Base-by-base conservation (phyloP, 2,113 vertebrate genomes). In the Butorides virescens region DNA sequence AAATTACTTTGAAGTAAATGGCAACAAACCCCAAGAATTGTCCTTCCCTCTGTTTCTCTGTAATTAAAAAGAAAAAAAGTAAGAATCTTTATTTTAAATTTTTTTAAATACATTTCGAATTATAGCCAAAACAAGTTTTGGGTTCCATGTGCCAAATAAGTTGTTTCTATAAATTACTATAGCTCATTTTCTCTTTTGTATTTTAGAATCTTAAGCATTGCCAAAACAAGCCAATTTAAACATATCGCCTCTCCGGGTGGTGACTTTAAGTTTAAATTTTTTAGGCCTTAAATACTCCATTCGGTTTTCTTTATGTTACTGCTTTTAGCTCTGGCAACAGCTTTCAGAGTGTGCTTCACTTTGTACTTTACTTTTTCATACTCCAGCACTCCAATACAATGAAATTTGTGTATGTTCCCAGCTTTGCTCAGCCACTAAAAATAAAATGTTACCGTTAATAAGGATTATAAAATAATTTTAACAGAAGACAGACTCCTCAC, bases 151-250 rank as follows among this genome's bases (percentile, higher is more conserved):
- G n/a, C n/a, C 83, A 81, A 88, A 7, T 47, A 68, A 82, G 19
- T 66, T 65, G 27, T 4, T 82, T 90, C n/a, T 83, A 81, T 34
- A 74, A 89, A 63, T 36, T n/a, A 63, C 13, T 19, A 47, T 4
- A 75, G 36, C 7, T 39, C 13, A 20, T 67, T 89, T 78, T 73
- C 68, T 90, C 92, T 95, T 98, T 96, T 73, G 26, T 96, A 86
- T 95, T 98, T 97, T 94, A 95, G 90, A 84, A 97, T 86, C 89
- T 66, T 37, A 95, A 77, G n/a, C 44, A 74, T 62, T 98, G 96
- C 96, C 97, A 98, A 97, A 98, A 97, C 89, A 97, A 98, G 81
- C 89, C 96, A 93, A 97, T 97, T 98, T 97, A 97, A 96, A 97
- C 91, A 94, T 90, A 96, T 50, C 53, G 55, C 85, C 95, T 96